Conservation (phyloP, 2,797 vertebrate genomes). For the Miichthys miiuy region DNA sequence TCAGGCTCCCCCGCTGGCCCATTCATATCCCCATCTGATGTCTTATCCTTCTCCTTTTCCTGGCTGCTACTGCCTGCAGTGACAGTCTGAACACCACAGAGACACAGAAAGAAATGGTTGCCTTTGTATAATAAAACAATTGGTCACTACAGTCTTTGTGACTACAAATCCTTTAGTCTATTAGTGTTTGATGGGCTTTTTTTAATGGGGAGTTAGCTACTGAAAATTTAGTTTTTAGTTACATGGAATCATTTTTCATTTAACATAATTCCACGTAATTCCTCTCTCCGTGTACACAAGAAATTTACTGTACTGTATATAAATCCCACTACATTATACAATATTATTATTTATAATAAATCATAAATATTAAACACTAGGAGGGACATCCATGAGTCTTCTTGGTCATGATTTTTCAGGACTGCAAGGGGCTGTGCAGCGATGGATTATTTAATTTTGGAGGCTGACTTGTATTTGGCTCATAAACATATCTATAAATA, state of each 20-base stretch:
- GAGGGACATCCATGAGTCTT: neutral
- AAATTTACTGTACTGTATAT: neutral
- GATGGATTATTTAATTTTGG: neutral
- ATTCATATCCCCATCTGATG: constrained; percentile 83
- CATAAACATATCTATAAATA: neutral
- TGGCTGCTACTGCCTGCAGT: constrained; percentile 88
- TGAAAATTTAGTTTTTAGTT: neutral
- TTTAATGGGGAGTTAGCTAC: neutral
- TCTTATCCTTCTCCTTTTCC: constrained; percentile 88
- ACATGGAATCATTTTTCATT: no score
- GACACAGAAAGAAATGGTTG: constrained; percentile 25
- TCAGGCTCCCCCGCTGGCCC: constrained; percentile 86
- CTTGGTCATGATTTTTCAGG: neutral
- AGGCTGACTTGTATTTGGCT: neutral
- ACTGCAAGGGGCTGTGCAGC: neutral
- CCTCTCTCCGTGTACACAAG: neutral
- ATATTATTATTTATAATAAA: neutral
- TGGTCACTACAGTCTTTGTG: constrained; percentile 9
- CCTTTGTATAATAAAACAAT: constrained; percentile 7
- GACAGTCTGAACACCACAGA: constrained; percentile 81
- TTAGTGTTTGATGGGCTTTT: constrained; percentile 13
- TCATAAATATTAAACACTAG: neutral
- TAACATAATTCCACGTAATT: neutral
- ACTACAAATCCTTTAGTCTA: neutral
- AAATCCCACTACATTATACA: neutral